phyloP scores from a whole-genome alignment of 1,140 invertebrate genomes.

The Cydia strobilella region DNA sequence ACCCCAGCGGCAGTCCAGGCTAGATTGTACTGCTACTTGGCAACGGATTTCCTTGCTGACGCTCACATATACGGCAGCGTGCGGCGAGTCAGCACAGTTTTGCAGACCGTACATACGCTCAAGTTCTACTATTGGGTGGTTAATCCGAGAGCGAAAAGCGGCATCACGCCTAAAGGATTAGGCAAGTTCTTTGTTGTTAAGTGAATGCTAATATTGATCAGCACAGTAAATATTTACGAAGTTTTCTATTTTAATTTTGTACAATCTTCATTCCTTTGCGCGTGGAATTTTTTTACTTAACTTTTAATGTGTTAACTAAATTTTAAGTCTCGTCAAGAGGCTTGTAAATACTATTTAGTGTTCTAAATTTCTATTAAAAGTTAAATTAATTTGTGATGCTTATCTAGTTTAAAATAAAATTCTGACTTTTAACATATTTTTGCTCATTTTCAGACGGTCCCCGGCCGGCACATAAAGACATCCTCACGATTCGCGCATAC shows the following conservation, averaged over 20 bases:
- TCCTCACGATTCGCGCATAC: constrained; percentile 95
- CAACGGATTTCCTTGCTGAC: constrained; percentile 98
- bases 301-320: constrained; percentile 10
- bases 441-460: constrained; percentile 89
- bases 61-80: constrained; percentile 99
- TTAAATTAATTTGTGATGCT: constrained; percentile 8
- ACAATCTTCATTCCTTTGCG: neutral
- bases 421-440: constrained; percentile 16
- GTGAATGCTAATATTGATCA: neutral
- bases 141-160: constrained; percentile 96
- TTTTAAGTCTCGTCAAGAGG: constrained; percentile 16
- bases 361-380: constrained; percentile 27
- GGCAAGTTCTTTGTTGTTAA: constrained; percentile 82
- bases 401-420: neutral
- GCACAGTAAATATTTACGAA: neutral
- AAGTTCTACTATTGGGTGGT: constrained; percentile 99
- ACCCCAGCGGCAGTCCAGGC: constrained; percentile 98
- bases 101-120: constrained; percentile 98
- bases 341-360: neutral
- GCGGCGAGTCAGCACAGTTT: constrained; percentile 96
- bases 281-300: neutral
- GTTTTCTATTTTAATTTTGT: neutral
- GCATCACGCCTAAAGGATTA: constrained; percentile 95
- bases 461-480: constrained; percentile 95
- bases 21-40: constrained; percentile 97